Evolutionary conservation across 2,888 invertebrate genomes (phyloP).

Genomic region (Archips crataeganus): DNA sequence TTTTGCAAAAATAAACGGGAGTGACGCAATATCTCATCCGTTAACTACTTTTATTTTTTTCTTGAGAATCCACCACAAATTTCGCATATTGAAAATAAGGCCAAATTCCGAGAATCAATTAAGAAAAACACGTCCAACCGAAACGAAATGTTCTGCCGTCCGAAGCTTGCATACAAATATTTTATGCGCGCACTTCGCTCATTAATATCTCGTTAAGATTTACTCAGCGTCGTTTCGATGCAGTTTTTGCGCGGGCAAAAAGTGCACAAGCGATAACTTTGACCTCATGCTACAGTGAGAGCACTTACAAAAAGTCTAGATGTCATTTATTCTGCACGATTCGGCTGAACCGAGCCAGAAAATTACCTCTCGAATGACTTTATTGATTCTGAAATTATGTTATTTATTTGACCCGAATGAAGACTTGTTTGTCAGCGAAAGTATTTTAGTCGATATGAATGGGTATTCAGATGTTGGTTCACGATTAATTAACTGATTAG

Average conservation of each 20-base stretch:
- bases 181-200: constrained; percentile 53
- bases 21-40: constrained; percentile 27
- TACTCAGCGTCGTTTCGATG: constrained; percentile 51
- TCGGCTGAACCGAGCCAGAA: constrained; percentile 44
- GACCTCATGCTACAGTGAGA: constrained; percentile 30
- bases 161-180: constrained; percentile 56
- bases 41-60: constrained; percentile 48
- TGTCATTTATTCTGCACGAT: constrained; percentile 36
- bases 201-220: constrained; percentile 73
- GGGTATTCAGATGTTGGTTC: constrained; percentile 14
- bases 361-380: constrained; percentile 46
- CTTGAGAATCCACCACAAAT: constrained; percentile 45
- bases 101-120: constrained; percentile 63
- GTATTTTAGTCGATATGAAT: constrained; percentile 4
- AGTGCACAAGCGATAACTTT: constrained; percentile 46
- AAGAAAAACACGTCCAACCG: constrained; percentile 57
- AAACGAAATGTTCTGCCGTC: constrained; percentile 50
- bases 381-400: constrained; percentile 41
- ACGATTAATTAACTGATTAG: constrained; percentile 33
- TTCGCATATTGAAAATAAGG: constrained; percentile 47
- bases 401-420: constrained; percentile 13
- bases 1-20: neutral
- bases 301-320: constrained; percentile 38
- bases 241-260: constrained; percentile 45
- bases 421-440: constrained; percentile 1